These are phyloP conservation scores for Ariopsis seemanni DNA, from an alignment of 2,113 vertebrate genomes.

Conservation along the genomic window DNA sequence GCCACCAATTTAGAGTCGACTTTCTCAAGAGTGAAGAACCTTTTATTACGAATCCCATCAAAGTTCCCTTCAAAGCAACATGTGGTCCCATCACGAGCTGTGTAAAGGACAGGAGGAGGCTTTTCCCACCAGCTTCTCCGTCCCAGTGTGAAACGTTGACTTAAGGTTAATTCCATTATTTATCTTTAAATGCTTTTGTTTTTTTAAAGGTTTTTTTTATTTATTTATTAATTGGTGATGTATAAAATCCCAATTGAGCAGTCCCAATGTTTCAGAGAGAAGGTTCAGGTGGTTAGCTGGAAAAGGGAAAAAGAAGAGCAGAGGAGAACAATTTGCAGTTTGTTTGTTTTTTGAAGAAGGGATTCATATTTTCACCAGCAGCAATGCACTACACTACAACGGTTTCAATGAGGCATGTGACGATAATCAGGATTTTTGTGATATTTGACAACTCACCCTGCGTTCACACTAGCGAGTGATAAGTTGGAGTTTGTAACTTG, in stretches of 20 bases:
- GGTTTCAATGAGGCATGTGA: neutral
- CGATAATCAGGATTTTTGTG: neutral
- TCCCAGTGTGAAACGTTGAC: conserved; percentile 12
- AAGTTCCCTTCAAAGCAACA: conserved; percentile 19
- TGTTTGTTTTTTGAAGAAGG: neutral
- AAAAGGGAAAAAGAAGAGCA: conserved; percentile 64
- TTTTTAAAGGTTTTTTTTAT: neutral
- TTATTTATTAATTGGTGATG: conserved; percentile 60
- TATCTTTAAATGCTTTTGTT: conserved; percentile 67
- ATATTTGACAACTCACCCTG: neutral
- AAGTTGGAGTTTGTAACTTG: neutral
- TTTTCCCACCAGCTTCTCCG: conserved; percentile 1
- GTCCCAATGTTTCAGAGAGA: conserved; percentile 64
- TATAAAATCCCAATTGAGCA: conserved; percentile 73
- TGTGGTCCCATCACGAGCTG: conserved; percentile 19
- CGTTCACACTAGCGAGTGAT: neutral
- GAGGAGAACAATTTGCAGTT: conserved; percentile 43
- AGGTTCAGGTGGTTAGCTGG: conserved; percentile 87
- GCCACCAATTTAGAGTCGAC: neutral
- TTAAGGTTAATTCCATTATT: conserved; percentile 37
- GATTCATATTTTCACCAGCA: neutral
- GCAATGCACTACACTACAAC: neutral
- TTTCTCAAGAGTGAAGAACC: neutral
- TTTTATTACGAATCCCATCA: neutral
- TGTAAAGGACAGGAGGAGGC: neutral